These are phyloP conservation scores for Seira sanloemensis DNA, from an alignment of 2,888 invertebrate species.

Conservation along the genomic window DNA sequence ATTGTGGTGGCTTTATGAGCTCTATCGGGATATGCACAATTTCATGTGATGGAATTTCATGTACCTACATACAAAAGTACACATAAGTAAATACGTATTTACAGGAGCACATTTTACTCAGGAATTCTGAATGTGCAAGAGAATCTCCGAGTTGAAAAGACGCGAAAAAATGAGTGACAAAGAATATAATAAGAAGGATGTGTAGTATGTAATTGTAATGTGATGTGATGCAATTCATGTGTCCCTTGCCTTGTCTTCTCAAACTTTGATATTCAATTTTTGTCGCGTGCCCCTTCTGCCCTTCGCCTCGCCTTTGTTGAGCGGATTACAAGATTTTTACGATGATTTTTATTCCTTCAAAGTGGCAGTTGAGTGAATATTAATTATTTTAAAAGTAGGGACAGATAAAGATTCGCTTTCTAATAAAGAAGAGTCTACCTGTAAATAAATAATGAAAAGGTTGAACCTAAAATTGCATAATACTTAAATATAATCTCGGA, in stretches of 20 bases:
- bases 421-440: too few species aligned
- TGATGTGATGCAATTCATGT: constrained; percentile 43
- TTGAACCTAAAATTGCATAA: background rate
- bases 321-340: too few species aligned
- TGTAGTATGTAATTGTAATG: constrained; percentile 33
- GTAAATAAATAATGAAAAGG: background rate
- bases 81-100: too few species aligned
- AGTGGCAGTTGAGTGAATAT: background rate
- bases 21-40: too few species aligned
- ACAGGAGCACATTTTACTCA: too few species aligned
- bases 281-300: constrained; percentile 36
- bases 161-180: constrained; percentile 26
- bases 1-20: background rate
- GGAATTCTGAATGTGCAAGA: constrained; percentile 1
- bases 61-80: too few species aligned
- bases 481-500: background rate
- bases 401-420: background rate
- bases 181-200: constrained; percentile 22
- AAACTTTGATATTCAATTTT: constrained; percentile 22
- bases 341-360: background rate
- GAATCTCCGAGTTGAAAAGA: constrained; percentile 23
- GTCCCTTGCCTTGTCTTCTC: constrained; percentile 1
- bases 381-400: background rate
- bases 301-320: constrained; percentile 7
- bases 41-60: too few species aligned